phyloP scores from a whole-genome alignment of 2,797 vertebrate genomes.

The Lutjanus argentimaculatus region DNA sequence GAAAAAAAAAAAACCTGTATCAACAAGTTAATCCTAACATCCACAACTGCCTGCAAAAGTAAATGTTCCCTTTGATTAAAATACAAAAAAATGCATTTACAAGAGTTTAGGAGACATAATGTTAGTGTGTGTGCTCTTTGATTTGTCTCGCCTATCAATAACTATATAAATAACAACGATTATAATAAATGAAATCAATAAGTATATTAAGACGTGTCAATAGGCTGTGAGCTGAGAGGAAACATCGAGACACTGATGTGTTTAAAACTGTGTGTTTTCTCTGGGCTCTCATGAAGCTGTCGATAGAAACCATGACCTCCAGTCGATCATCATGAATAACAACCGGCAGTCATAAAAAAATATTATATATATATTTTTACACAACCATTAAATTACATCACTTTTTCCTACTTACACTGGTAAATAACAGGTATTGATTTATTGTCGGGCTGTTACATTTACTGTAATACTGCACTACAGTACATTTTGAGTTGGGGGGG shows the following conservation, averaged over 20 bases:
- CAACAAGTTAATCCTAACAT: slow-evolving; percentile 47
- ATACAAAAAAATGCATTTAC: not conserved
- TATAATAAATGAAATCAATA: slow-evolving; percentile 34
- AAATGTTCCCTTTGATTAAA: slow-evolving; percentile 9
- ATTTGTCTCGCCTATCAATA: slow-evolving; percentile 16
- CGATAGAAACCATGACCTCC: slow-evolving; percentile 42
- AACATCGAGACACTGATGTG: not conserved
- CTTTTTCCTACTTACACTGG: not conserved
- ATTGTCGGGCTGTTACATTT: too few relatives aligned
- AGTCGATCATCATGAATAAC: slow-evolving; percentile 23
- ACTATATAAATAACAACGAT: slow-evolving; percentile 14
- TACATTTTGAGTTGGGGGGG: too few relatives aligned
- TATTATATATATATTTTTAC: slow-evolving; percentile 10
- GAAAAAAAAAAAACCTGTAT: slow-evolving; percentile 45
- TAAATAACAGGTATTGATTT: too few relatives aligned
- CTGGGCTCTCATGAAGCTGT: not conserved
- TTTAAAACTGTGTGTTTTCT: slow-evolving; percentile 8
- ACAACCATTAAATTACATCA: slow-evolving; percentile 16
- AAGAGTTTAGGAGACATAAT: slow-evolving; percentile 3
- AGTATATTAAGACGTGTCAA: slow-evolving; percentile 27
- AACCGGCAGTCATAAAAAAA: slow-evolving; percentile 15
- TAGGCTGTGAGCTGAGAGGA: not conserved
- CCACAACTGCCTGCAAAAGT: slow-evolving; percentile 4
- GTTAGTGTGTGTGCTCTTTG: not conserved
- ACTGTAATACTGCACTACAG: too few relatives aligned